phyloP scores from a whole-genome alignment of 2,888 invertebrate species.

The Lithophane socia region DNA sequence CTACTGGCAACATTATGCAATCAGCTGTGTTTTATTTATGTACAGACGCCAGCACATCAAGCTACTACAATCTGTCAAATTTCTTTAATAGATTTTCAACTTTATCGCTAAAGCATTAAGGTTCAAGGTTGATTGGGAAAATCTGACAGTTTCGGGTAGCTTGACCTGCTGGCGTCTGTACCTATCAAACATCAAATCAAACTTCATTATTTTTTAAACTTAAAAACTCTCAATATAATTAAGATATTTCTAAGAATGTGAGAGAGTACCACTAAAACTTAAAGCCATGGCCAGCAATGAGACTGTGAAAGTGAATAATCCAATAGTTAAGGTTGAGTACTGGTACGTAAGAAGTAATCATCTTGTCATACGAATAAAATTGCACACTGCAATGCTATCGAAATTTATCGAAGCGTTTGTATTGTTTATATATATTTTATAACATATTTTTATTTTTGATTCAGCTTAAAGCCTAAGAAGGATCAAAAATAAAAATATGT shows the following conservation, averaged over 20 bases:
- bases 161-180: too few species aligned
- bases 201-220: neutral
- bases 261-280: neutral
- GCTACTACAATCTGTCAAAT: too few species aligned
- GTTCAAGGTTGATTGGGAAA: too few species aligned
- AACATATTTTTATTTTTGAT: too few species aligned
- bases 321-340: slow-evolving; percentile 91
- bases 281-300: slow-evolving; percentile 55
- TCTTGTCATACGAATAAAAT: neutral
- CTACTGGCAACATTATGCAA: slow-evolving; percentile 15
- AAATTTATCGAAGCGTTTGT: neutral
- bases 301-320: slow-evolving; percentile 46
- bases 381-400: neutral
- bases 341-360: slow-evolving; percentile 83
- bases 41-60: too few species aligned
- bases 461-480: too few species aligned
- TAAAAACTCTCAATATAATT: neutral
- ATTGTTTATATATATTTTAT: too few species aligned
- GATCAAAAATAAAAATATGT: neutral
- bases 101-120: too few species aligned
- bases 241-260: neutral
- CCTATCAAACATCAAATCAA: too few species aligned
- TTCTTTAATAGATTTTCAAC: too few species aligned
- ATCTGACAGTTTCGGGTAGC: too few species aligned
- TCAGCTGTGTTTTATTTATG: slow-evolving; percentile 41